Conservation (phyloP, 2,113 vertebrate species). For the Colinus virginianus region DNA sequence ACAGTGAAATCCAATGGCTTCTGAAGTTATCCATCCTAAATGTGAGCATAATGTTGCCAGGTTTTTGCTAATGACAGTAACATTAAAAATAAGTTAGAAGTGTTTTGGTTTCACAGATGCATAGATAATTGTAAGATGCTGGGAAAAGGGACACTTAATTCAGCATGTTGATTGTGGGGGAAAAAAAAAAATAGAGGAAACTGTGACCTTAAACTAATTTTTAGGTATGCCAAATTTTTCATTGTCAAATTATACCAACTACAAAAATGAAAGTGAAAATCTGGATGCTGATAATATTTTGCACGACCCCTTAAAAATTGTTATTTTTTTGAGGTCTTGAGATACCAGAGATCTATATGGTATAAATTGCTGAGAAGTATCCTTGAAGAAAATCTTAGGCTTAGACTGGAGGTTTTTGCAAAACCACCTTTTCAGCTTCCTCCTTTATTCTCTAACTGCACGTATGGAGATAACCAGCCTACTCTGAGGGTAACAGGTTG, state of each 20-base stretch:
- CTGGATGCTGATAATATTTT: neutral
- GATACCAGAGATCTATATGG: neutral
- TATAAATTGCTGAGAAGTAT: neutral
- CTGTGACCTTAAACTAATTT: neutral
- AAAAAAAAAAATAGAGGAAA: neutral
- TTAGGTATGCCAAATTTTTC: neutral
- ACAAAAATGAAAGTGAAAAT: neutral
- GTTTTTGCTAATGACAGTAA: neutral
- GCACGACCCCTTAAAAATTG: neutral
- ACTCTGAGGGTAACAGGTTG: fast-evolving
- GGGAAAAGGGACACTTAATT: neutral
- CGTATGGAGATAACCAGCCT: neutral
- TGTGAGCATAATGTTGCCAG: neutral
- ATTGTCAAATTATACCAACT: neutral
- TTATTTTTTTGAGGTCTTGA: neutral
- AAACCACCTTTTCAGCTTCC: neutral
- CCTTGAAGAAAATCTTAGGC: neutral
- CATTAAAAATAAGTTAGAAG: neutral
- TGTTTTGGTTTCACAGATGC: neutral
- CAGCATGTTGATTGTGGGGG: neutral
- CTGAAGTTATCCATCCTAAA: neutral
- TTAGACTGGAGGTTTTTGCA: neutral
- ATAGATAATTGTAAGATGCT: neutral
- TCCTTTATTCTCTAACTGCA: neutral
- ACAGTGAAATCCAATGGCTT: neutral